Percentiles rank a stretch among this genome's conserved stretches.
phyloP scores from a whole-genome alignment of 92 coral and sea anemone species.

The Bergia puertoricense region DNA sequence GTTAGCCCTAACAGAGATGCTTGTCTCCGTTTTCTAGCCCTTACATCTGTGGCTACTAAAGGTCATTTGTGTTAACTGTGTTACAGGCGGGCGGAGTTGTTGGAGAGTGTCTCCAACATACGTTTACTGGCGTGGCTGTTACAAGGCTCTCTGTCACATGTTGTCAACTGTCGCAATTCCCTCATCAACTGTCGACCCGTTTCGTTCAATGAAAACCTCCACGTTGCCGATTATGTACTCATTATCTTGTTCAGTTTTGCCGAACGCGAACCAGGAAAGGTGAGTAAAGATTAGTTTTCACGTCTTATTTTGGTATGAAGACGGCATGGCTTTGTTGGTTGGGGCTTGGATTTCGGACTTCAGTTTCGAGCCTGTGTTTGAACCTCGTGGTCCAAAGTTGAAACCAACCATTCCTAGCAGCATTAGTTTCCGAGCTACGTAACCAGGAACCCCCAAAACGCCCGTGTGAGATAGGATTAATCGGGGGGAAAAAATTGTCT shows the following conservation, averaged over 20 bases:
- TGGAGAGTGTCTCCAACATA: constrained; percentile 91
- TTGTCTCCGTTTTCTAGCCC: background rate
- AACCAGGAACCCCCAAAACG: too few species aligned
- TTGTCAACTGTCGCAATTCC: constrained; percentile 83
- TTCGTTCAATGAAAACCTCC: constrained; percentile 86
- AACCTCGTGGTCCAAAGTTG: too few species aligned
- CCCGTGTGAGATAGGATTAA: too few species aligned
- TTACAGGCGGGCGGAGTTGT: constrained; percentile 61
- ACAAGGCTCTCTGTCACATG: constrained; percentile 94
- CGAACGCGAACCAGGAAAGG: constrained; percentile 64
- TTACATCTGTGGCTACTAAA: background rate
- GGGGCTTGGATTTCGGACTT: too few species aligned
- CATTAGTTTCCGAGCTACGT: too few species aligned
- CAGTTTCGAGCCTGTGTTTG: too few species aligned
- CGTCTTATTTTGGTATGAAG: background rate
- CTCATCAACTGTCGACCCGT: constrained; percentile 92
- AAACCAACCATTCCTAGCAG: too few species aligned
- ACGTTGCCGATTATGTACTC: constrained; percentile 90
- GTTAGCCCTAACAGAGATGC: too few species aligned
- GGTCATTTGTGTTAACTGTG: background rate
- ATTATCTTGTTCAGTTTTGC: constrained; percentile 96
- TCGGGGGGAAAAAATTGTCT: too few species aligned
- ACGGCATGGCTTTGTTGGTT: too few species aligned
- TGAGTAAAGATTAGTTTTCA: background rate
- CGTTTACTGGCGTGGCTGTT: constrained; percentile 95